phyloP scores from a whole-genome alignment of 1,140 invertebrate genomes.

The Caenorhabditis brenneri region DNA sequence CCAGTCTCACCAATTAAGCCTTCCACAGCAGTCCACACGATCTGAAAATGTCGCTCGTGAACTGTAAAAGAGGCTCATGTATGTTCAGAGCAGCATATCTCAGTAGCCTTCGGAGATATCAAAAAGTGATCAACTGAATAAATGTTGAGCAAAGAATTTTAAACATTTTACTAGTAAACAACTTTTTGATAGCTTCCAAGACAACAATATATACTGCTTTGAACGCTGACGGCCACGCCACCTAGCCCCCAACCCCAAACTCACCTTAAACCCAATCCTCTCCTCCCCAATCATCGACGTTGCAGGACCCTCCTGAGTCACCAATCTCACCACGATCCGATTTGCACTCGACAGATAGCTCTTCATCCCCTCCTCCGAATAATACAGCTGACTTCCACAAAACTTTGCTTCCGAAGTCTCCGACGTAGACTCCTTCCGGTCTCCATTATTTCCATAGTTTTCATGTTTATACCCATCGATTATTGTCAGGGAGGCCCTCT shows the following conservation, averaged over 20 bases:
- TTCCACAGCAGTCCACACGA: constrained; percentile 49
- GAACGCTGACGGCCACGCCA: too few species aligned
- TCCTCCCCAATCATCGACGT: constrained; percentile 36
- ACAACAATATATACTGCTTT: too few species aligned
- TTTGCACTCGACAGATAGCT: constrained; percentile 46
- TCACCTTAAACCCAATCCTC: constrained; percentile 45
- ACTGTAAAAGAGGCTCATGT: too few species aligned
- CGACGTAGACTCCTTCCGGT: background rate
- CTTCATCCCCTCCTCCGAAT: constrained; percentile 49
- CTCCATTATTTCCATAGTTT: background rate
- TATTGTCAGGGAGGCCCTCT: constrained; percentile 34
- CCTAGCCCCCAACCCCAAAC: background rate
- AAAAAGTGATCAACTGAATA: too few species aligned
- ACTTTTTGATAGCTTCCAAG: too few species aligned
- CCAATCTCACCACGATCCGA: constrained; percentile 42
- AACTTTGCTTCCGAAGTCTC: constrained; percentile 42
- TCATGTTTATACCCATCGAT: constrained; percentile 50
- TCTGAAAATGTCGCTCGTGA: too few species aligned
- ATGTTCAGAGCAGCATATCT: too few species aligned
- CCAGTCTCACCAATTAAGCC: background rate
- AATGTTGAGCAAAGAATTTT: too few species aligned
- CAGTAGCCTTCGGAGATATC: too few species aligned
- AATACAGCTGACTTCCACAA: constrained; percentile 47
- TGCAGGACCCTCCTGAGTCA: constrained; percentile 22
- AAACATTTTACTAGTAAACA: too few species aligned